phyloP scores from a whole-genome alignment of 1,140 invertebrate genomes.

The Thaumatotibia leucotreta region DNA sequence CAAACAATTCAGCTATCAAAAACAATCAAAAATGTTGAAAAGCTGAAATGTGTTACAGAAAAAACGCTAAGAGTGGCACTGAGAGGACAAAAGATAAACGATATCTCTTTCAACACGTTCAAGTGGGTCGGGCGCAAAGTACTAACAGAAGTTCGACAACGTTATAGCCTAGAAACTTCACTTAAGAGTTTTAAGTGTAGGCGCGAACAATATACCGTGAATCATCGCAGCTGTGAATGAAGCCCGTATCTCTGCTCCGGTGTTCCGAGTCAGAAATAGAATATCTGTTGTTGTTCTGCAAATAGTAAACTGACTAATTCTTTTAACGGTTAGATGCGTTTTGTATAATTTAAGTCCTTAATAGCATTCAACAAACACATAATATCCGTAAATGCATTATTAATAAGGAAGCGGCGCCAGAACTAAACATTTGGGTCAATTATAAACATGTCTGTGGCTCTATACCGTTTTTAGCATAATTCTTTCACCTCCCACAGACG shows the following conservation, averaged over 20 bases:
- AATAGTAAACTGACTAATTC: not conserved
- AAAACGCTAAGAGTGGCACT: not conserved
- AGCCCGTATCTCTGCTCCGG: conserved; percentile 42
- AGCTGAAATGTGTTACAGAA: not conserved
- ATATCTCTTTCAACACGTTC: conserved; percentile 22
- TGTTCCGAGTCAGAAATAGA: conserved; percentile 52
- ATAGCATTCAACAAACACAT: conserved; percentile 16
- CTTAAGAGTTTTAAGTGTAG: conserved; percentile 28
- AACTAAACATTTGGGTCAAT: conserved; percentile 43
- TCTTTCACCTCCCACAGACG: conserved; percentile 52
- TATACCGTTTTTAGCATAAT: conserved; percentile 45
- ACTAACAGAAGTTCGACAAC: conserved; percentile 25
- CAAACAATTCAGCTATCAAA: not conserved
- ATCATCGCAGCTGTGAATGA: conserved; percentile 50
- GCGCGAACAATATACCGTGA: conserved; percentile 49
- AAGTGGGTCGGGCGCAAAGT: conserved; percentile 14
- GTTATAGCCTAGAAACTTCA: conserved; percentile 26
- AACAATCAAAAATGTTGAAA: not conserved
- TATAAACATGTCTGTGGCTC: conserved; percentile 26
- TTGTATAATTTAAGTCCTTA: not conserved
- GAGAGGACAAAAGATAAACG: conserved; percentile 3
- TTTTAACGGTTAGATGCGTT: conserved; percentile 6
- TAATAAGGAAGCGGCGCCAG: conserved; percentile 50
- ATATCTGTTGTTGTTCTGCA: conserved; percentile 24
- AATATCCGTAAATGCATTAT: conserved; percentile 23